These are phyloP conservation scores for Cephus cinctus DNA, from an alignment of 1,140 invertebrate species.

Conservation along the genomic window DNA sequence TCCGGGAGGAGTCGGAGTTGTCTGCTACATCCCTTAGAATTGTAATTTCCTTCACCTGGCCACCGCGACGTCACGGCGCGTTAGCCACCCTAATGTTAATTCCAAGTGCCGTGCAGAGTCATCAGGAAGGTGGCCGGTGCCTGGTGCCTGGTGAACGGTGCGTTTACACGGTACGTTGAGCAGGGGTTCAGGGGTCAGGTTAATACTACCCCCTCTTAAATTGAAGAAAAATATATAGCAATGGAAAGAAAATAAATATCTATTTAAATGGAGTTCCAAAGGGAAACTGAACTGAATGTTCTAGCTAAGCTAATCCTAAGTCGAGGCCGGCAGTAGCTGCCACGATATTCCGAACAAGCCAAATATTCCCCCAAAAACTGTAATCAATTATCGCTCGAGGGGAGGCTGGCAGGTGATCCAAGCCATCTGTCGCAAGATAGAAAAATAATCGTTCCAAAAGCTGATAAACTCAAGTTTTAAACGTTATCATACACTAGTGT, in stretches of 20 bases:
- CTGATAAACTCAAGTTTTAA: constrained; percentile 5
- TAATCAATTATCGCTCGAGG: constrained; percentile 6
- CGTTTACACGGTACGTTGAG: constrained; percentile 25
- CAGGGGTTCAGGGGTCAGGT: not conserved
- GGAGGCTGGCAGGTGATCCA: constrained; percentile 5
- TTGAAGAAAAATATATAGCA: no score
- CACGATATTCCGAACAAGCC: no score
- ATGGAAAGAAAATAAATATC: no score
- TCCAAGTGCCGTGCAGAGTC: not conserved
- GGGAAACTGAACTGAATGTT: no score
- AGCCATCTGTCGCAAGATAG: constrained; percentile 7
- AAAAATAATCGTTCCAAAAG: constrained; percentile 5
- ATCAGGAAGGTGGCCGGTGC: not conserved
- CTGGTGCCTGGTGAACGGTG: constrained; percentile 21
- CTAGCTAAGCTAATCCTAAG: no score
- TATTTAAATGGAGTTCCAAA: no score
- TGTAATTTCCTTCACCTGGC: constrained; percentile 36
- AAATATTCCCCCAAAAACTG: not conserved
- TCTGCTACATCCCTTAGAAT: constrained; percentile 5
- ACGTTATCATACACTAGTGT: not conserved
- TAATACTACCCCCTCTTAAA: no score
- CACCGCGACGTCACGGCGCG: constrained; percentile 37
- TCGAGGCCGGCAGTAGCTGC: no score
- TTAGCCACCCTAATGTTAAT: constrained; percentile 18
- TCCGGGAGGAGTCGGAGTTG: constrained; percentile 6